Evolutionary conservation across 1,140 invertebrate species (phyloP), one percentile per base, ranked within the genome.

Genomic region (Halesus radiatus): DNA sequence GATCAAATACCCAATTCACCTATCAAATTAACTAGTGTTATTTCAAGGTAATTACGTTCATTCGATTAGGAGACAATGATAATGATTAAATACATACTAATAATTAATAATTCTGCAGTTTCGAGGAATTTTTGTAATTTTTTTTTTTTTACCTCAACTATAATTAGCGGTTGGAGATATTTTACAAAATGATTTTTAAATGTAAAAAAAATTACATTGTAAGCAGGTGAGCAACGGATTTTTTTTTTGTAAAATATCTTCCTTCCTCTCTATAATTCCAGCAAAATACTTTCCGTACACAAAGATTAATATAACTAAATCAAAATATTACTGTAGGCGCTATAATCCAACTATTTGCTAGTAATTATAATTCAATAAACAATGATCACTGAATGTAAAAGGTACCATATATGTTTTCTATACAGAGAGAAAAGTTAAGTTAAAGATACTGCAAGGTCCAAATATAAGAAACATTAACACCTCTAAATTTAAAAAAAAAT

Each of bases 401-500:
- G 23, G n/a, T 22, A 60, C 37, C 37, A 45, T 45, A 32, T 32
- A 60, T 23, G 56, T 22, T 13, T 23, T 60, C 56, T 60, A 60
- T 60, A 60, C 56, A 60, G 18, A 60, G 56, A 60, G 56, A 60
- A 60, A 60, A 23, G 56, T 60, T 60, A 60, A 8, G 23, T 22
- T 20, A 60, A 60, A 60, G 23, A 60, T 60, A 60, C 56, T 60
- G 56, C 23, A 22, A 60, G 56, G 56, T 60, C 23, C 56, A 60
- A 60, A 60, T 60, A 13, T 22, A 60, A 60, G 56, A 60, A 64
- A 64, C 62, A 64, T 26, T 29, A 26, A 64, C 62, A 64, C 62
- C 62, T 64, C 62, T 64, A 64, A 60, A 29, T 56, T 26, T 64
- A 62, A 62, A 23, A 10, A 29, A 29, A 29, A 29, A 29, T 64